These are phyloP conservation scores for Tupiocoris notatus DNA, from an alignment of 2,888 invertebrate species.

Conservation along the genomic window DNA sequence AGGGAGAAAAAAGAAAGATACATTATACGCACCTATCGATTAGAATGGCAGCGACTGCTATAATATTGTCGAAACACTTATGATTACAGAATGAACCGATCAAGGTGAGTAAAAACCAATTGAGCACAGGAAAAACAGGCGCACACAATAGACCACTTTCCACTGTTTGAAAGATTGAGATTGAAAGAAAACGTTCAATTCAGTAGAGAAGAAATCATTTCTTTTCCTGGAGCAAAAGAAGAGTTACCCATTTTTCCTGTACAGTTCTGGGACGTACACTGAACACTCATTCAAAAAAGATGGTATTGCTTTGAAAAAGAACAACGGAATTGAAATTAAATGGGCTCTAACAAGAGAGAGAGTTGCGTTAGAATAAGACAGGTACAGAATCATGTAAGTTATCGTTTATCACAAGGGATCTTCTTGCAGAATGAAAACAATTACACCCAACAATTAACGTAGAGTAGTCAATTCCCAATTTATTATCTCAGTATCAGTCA, in stretches of 20 bases:
- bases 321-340: constrained; percentile 37
- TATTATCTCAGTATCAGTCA: constrained; percentile 47
- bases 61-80: constrained; percentile 43
- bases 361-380: constrained; percentile 41
- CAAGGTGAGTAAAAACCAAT: constrained; percentile 32
- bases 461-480: constrained; percentile 47
- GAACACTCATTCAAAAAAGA: neutral
- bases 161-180: too few relatives aligned
- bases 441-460: constrained; percentile 46
- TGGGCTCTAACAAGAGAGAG: constrained; percentile 25
- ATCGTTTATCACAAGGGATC: constrained; percentile 42
- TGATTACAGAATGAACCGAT: constrained; percentile 41
- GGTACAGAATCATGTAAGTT: constrained; percentile 34
- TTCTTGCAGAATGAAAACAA: constrained; percentile 45
- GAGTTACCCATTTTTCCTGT: neutral
- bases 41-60: constrained; percentile 37
- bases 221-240: neutral
- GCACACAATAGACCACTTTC: neutral
- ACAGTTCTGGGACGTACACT: neutral
- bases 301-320: constrained; percentile 44
- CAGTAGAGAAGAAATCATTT: neutral
- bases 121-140: neutral
- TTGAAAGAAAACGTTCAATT: too few relatives aligned
- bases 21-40: neutral
- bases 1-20: constrained; percentile 4